Evolutionary conservation across 2,797 vertebrate species (phyloP).

Genomic region (Oreochromis mossambicus): DNA sequence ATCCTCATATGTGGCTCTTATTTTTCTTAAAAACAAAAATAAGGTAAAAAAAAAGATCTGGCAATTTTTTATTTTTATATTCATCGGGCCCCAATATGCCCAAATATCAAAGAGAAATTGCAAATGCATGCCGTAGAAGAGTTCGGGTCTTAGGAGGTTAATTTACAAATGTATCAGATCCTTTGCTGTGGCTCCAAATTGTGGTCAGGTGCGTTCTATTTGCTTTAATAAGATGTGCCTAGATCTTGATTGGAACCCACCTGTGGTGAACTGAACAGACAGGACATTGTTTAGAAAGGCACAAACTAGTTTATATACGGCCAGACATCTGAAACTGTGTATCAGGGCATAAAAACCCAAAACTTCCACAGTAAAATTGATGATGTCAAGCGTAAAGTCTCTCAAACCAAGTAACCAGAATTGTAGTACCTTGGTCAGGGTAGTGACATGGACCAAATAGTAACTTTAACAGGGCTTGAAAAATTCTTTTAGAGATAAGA

Average conservation of each 20-base stretch:
- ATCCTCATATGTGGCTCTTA: too few species aligned
- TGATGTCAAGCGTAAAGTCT: background rate
- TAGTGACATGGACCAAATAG: background rate
- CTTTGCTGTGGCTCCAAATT: background rate
- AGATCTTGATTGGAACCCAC: background rate
- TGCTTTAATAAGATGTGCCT: background rate
- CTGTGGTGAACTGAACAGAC: background rate
- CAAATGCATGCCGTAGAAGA: too few species aligned
- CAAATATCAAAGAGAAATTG: too few species aligned
- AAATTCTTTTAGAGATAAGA: fast-evolving
- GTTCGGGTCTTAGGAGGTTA: too few species aligned
- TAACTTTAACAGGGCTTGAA: background rate
- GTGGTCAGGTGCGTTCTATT: background rate
- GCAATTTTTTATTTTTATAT: too few species aligned
- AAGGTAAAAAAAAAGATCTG: too few species aligned
- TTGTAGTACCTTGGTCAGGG: background rate
- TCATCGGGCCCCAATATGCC: too few species aligned
- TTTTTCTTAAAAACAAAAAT: too few species aligned
- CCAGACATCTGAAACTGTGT: background rate
- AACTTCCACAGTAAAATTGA: background rate
- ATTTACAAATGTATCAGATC: background rate
- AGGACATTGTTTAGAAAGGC: background rate
- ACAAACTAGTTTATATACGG: background rate
- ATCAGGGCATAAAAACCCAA: background rate
- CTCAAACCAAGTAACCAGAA: background rate